Base-by-base conservation (phyloP, 2,888 invertebrate species). In the Meloe dianella region DNA sequence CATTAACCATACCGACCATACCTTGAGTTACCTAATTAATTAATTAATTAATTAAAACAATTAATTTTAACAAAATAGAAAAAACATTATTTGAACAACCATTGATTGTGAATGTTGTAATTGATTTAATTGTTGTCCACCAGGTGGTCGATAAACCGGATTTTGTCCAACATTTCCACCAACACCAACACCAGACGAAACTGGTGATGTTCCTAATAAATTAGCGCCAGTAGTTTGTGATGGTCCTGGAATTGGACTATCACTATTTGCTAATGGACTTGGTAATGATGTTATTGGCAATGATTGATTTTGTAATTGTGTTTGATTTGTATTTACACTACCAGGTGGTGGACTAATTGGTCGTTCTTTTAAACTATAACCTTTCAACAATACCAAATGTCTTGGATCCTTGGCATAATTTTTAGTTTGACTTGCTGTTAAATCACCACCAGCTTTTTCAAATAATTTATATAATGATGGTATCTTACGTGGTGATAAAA, bases 381-480 rank as follows among this genome's bases (percentile, higher is more conserved):
- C 92, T 80, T 90, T 91, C 0, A 93, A 84, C 9, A 95, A 84
- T 2, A 95, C 92, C 66, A 94, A 85, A 84, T 95, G 94, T 7
- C 94, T 85, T 0, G 92, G 90, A 82, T 95, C 96, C 84, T 95
- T 94, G 0, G 96, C 95, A 81, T 95, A 97, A 82, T 96, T 96
- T 82, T 97, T 93, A 14, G 91, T 92, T 75, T 92, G 91, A 0
- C 92, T 90, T 0, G 91, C 87, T 60, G 87, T 89, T 61, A 94
- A 85, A 82, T 96, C 96, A 0, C 95, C 95, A 9, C 95, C 95
- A 2, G 95, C 93, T 81, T 93, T 94, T 81, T 97, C 96, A 84
- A 93, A 97, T 7, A 97, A 84, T 78, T 94, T 92, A 74, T 92
- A 92, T 1, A 97, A 84, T 0, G 92, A 90, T 0, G 96, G 92